These are phyloP conservation scores for Rhabdophis nuchalis DNA, from an alignment of 2,797 vertebrate genomes.

Conservation along the genomic window DNA sequence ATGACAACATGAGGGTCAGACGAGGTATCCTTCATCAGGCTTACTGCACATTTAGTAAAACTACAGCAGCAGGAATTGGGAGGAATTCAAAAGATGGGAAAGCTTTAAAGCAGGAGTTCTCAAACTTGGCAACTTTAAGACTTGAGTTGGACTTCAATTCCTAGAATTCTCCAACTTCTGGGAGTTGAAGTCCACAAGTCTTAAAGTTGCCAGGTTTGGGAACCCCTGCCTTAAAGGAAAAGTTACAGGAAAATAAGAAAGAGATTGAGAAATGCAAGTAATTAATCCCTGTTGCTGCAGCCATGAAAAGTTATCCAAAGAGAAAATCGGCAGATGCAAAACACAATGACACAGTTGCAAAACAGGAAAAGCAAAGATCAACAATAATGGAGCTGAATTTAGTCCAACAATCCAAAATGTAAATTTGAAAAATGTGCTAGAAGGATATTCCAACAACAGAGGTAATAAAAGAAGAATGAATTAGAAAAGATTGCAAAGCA, in stretches of 20 bases:
- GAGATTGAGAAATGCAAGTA: neutral
- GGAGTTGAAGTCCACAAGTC: too few relatives aligned
- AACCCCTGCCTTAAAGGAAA: neutral
- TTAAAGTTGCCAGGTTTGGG: too few relatives aligned
- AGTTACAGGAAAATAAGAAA: neutral
- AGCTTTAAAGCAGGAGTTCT: neutral
- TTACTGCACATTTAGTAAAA: neutral
- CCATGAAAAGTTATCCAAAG: neutral
- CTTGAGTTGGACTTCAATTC: too few relatives aligned
- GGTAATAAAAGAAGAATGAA: neutral
- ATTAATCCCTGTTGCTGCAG: neutral
- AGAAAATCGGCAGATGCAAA: neutral
- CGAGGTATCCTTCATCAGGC: neutral
- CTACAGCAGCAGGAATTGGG: neutral
- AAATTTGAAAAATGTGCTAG: neutral
- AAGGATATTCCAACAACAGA: neutral
- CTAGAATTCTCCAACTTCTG: too few relatives aligned
- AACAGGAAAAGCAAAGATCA: neutral
- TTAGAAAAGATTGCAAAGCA: neutral
- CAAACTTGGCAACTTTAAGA: too few relatives aligned
- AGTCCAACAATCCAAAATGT: neutral
- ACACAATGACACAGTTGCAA: neutral
- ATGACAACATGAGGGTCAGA: neutral
- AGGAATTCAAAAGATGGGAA: neutral
- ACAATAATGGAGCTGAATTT: neutral